Percentiles rank a stretch among this genome's conserved stretches.
Evolutionary conservation across 2,113 vertebrate species (phyloP).

Genomic region (Saimiri boliviensis): DNA sequence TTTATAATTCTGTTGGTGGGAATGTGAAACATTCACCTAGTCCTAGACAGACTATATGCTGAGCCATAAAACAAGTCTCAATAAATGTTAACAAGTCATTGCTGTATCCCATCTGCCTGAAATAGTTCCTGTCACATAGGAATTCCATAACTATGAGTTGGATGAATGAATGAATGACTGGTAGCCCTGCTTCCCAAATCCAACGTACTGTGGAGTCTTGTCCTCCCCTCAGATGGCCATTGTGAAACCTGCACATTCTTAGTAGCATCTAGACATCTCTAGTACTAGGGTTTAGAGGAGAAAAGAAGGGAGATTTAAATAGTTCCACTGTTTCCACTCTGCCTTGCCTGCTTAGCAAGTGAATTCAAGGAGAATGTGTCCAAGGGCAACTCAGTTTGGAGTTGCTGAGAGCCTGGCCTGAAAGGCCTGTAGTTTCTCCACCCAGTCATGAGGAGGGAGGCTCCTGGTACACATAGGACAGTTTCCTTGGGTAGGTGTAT

Average conservation of each 20-base stretch:
- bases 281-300: not conserved
- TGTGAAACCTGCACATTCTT: not conserved
- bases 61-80: not conserved
- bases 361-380: slow-evolving; percentile 10
- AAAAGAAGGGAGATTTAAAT: not conserved
- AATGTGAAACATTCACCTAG: not conserved
- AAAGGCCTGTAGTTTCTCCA: not conserved
- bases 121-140: not conserved
- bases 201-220: not conserved
- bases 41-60: not conserved
- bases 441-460: not conserved
- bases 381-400: not conserved
- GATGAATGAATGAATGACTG: not conserved
- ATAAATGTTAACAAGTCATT: not conserved
- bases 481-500: not conserved
- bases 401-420: not conserved
- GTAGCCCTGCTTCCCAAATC: not conserved
- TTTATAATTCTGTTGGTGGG: not conserved
- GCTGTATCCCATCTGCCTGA: not conserved
- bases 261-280: not conserved
- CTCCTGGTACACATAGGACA: not conserved
- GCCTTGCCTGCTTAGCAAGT: not conserved
- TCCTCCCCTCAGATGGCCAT: not conserved
- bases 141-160: not conserved
- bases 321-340: not conserved